A percentile compares a stretch with the other conserved stretches of the same genome.
Evolutionary conservation across 53 echinoderm and acorn worm species (phyloP).

Genomic region (Temnopleurus reevesii): DNA sequence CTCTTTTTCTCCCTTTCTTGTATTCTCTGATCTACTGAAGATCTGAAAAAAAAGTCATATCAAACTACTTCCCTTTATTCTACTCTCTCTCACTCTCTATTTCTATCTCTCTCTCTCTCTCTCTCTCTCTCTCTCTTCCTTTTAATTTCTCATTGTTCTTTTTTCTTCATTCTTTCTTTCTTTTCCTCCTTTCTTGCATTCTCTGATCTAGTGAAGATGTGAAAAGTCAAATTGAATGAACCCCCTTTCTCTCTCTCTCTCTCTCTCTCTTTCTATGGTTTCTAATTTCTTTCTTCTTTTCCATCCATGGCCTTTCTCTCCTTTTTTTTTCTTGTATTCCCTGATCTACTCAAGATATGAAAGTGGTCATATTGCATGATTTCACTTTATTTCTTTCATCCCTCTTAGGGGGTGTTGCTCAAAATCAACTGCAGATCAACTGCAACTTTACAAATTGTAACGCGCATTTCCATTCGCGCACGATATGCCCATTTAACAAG

Average conservation of each 20-base stretch:
- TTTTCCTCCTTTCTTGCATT: background rate
- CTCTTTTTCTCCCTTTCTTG: background rate
- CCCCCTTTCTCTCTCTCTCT: background rate
- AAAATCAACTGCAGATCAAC: too few species aligned
- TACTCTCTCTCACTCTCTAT: background rate
- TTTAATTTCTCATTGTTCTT: background rate
- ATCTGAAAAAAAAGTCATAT: background rate
- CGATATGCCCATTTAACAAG: too few species aligned
- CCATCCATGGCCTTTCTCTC: background rate
- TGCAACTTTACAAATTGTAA: too few species aligned
- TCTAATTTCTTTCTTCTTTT: background rate
- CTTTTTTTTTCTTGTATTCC: background rate
- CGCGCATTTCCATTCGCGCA: too few species aligned
- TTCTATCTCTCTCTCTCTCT: background rate
- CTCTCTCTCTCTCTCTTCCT: background rate
- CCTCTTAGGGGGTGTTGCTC: too few species aligned
- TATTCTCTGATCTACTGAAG: background rate
- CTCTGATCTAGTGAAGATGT: background rate
- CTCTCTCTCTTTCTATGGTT: background rate
- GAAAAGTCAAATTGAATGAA: background rate
- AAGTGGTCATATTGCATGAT: too few species aligned
- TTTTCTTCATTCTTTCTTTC: background rate
- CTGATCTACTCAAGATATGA: too few species aligned
- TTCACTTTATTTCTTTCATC: too few species aligned
- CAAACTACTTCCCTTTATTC: background rate